Base-by-base conservation (phyloP, 2,113 vertebrate species). In the Copsychus sechellarum region DNA sequence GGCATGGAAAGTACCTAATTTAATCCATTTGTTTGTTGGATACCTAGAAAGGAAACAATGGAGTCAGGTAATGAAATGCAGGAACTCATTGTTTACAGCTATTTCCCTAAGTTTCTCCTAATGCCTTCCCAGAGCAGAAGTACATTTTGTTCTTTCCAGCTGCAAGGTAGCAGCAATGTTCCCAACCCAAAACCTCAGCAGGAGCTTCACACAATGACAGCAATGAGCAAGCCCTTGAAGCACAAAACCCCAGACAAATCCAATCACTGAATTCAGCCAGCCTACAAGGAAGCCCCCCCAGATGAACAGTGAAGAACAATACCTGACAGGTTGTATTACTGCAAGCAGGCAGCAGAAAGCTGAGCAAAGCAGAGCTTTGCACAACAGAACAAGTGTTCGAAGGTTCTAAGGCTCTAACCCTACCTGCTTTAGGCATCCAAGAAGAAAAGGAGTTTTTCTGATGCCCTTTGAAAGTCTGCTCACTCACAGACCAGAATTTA, bases 21-120 rank as follows among this genome's bases (percentile, higher is more conserved):
- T 99, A 90, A 99, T 98, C 99, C 99, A 99, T 89, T 99, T 99
- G 97, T 98, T 99, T 86, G 99, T 99, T n/a, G 99, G 99, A 93
- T 99, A 99, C 95, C 99, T 99, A 97, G 38, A 95, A 96, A 95
- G 96, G 7, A 85, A 81, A 84, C 29, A 91, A 17, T 5, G 10
- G 2, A 90, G 19, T 58, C 54, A 80, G 25, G 10, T 51, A 76
- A 56, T 26, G 25, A 76, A 85, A 82, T 23, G 14, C 54, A 88
- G 54, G 28, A 69, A 64, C 9, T 19, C 12, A 7, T 25, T 21
- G 14, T 56, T 79, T 15, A 84, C 48, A 84, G 74, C 14, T 24
- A 74, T 18, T 34, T 51, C 19, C 24, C 70, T 4, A 81, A 25
- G 28, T 33, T 81, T 40, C 62, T 51, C 34, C 36, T 26, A 77